Conservation (phyloP, 2,113 vertebrate species). For the Zeus faber region DNA sequence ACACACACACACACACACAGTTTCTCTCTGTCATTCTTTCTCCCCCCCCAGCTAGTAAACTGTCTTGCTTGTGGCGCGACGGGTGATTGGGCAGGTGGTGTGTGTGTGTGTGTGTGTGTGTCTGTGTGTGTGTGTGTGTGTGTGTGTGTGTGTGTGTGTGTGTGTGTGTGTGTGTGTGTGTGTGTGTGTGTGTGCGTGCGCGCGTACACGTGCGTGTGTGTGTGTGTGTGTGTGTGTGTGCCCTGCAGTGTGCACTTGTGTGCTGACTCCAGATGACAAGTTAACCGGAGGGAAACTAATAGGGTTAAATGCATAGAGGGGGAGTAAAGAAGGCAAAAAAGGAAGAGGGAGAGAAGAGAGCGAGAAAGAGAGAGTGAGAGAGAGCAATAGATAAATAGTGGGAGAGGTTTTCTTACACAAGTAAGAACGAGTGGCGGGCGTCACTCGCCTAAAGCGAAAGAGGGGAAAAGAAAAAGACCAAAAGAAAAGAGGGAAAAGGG, state of each 20-base stretch:
- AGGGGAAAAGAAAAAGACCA: slow-evolving; percentile 9
- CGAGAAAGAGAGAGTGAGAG: slow-evolving; percentile 8
- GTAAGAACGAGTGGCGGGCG: slow-evolving; percentile 24
- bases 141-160: slow-evolving; percentile 1
- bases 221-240: slow-evolving; percentile 6
- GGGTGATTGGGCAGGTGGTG: background rate
- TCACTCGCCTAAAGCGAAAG: slow-evolving; percentile 27
- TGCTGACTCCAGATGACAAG: slow-evolving; percentile 31
- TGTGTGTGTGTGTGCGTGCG: slow-evolving; percentile 1
- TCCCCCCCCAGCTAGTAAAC: slow-evolving; percentile 2
- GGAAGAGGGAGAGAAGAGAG: slow-evolving; percentile 13
- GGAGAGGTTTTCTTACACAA: slow-evolving; percentile 25
- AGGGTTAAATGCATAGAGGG: slow-evolving; percentile 39
- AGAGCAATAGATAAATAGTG: background rate
- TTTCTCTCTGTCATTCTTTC: slow-evolving; percentile 4
- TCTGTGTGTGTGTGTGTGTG: slow-evolving; percentile 1
- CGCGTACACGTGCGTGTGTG: background rate
- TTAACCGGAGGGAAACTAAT: slow-evolving; percentile 43
- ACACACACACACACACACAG: background rate
- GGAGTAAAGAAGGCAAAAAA: slow-evolving; percentile 10
- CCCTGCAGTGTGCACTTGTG: background rate
- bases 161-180: background rate
- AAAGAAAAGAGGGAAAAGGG: background rate
- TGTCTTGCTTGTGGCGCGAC: slow-evolving; percentile 10
- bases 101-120: background rate